Percentiles rank a stretch among this genome's conserved stretches.
Evolutionary conservation across 2,797 vertebrate species (phyloP).

Genomic region (Aratinga solstitialis): DNA sequence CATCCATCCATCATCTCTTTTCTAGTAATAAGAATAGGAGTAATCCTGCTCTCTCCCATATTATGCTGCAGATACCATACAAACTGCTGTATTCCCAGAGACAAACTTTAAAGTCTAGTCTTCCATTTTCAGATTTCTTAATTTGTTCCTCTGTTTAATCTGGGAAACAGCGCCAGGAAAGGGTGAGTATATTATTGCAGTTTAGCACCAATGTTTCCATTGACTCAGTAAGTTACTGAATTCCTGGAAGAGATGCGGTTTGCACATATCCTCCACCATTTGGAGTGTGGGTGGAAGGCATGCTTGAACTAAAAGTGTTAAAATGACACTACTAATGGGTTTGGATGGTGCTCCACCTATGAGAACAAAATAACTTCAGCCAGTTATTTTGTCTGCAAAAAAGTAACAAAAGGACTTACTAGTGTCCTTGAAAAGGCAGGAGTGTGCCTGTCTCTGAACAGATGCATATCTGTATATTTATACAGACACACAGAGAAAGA

Average conservation of each 20-base stretch:
- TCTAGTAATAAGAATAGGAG: not conserved
- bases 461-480: not conserved
- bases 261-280: constrained; percentile 5
- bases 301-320: constrained; percentile 25
- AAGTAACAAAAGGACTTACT: not conserved
- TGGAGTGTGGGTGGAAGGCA: constrained; percentile 35
- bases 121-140: not conserved
- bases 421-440: not conserved
- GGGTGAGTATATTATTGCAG: not conserved
- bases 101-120: not conserved
- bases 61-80: not conserved
- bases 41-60: not conserved
- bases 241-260: not conserved
- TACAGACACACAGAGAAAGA: not conserved
- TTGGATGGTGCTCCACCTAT: not conserved
- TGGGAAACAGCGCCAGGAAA: not conserved
- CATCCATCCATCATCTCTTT: not conserved
- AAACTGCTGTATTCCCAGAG: not conserved
- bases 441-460: not conserved
- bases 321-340: constrained; percentile 20
- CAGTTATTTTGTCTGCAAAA: not conserved
- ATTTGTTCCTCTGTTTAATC: not conserved
- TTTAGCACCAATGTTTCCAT: not conserved
- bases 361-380: not conserved
- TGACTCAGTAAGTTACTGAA: not conserved